phyloP scores from a whole-genome alignment of 2,888 invertebrate species.

The Proisotoma minuta region DNA sequence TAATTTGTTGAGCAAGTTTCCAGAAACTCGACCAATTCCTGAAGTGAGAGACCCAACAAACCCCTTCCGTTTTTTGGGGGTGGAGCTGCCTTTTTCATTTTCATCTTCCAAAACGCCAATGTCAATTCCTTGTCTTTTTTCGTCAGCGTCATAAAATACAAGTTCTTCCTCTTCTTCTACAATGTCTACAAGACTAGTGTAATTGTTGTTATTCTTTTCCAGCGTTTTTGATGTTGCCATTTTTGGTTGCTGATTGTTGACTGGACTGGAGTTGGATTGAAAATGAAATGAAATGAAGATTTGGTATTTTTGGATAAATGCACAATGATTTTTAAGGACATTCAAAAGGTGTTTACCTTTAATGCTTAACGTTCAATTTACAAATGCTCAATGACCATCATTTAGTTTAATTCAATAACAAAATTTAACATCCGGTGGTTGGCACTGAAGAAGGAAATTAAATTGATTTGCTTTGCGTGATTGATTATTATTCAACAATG shows the following conservation, averaged over 20 bases:
- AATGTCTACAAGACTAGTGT: not conserved
- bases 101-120: not conserved
- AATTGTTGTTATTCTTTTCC: not conserved
- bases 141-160: not conserved
- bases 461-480: too few relatives aligned
- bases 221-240: not conserved
- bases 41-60: not conserved
- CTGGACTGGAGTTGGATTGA: too few relatives aligned
- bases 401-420: too few relatives aligned
- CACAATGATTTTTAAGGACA: too few relatives aligned
- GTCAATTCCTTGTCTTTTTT: not conserved
- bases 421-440: too few relatives aligned
- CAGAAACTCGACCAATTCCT: slow-evolving; percentile 4
- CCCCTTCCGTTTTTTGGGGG: not conserved
- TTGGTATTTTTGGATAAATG: too few relatives aligned
- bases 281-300: too few relatives aligned
- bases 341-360: too few relatives aligned
- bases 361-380: too few relatives aligned
- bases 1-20: slow-evolving; percentile 9
- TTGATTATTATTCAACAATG: too few relatives aligned
- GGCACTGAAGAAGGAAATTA: too few relatives aligned
- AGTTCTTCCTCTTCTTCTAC: not conserved
- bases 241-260: not conserved
- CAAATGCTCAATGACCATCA: too few relatives aligned
- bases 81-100: not conserved